These are phyloP conservation scores for Menidia menidia DNA, from an alignment of 2,797 vertebrate species.

Conservation along the genomic window DNA sequence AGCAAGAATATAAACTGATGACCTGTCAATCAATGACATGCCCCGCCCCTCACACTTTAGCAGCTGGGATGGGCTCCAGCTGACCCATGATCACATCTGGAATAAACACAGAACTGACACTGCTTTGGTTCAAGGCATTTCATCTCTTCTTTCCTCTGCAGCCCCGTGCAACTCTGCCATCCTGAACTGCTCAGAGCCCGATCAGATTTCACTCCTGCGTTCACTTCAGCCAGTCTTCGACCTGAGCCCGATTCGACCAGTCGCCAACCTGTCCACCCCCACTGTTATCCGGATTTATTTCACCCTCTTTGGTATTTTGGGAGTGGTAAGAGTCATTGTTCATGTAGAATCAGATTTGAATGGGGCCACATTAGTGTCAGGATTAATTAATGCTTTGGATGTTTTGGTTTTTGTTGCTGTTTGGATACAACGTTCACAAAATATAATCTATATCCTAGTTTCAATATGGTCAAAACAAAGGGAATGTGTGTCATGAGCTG, in stretches of 20 bases:
- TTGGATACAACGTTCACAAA: not conserved
- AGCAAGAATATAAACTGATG: too few species aligned
- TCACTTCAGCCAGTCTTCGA: constrained; percentile 58
- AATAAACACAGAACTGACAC: not conserved
- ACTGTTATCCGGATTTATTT: constrained; percentile 66
- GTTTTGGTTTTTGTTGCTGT: not conserved
- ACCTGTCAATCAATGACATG: too few species aligned
- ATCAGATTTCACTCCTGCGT: constrained; percentile 42
- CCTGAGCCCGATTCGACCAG: constrained; percentile 67
- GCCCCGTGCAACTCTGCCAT: constrained; percentile 18
- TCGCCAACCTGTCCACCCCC: constrained; percentile 42
- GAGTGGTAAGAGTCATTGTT: constrained; percentile 63
- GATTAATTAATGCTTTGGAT: not conserved
- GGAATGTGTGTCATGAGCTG: not conserved
- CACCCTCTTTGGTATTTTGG: constrained; percentile 70
- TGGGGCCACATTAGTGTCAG: not conserved
- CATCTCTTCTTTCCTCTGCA: constrained; percentile 4
- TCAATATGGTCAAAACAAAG: not conserved
- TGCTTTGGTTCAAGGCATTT: not conserved
- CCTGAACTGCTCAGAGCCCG: constrained; percentile 59
- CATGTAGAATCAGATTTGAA: not conserved
- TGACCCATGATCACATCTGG: not conserved
- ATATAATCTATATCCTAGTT: not conserved
- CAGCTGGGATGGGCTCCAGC: too few species aligned
- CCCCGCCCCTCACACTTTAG: too few species aligned